Conservation (phyloP, 2,797 vertebrate species). For the Alcedo quadribrachys region DNA sequence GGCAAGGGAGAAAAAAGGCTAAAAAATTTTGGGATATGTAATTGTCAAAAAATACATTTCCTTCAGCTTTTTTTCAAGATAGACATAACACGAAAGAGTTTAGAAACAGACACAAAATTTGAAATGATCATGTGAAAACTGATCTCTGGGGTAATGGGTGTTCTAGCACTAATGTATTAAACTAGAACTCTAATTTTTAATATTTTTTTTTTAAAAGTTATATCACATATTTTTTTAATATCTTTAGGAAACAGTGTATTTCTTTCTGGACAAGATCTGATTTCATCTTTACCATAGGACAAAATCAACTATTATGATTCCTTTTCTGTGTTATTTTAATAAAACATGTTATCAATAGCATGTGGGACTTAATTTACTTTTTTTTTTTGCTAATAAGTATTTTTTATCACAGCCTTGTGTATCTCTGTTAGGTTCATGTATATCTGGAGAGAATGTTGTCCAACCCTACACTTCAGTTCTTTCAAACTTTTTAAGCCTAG, state of each 20-base stretch:
- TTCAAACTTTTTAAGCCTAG: not conserved
- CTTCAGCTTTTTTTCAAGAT: not conserved
- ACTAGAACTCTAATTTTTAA: not conserved
- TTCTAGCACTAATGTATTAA: not conserved
- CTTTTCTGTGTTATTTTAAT: not conserved
- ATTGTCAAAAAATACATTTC: not conserved
- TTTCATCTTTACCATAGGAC: not conserved
- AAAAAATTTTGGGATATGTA: not conserved
- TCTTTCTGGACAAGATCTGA: not conserved
- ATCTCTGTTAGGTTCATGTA: not conserved
- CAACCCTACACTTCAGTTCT: not conserved
- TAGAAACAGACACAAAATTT: not conserved
- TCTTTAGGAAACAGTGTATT: not conserved
- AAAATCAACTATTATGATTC: not conserved
- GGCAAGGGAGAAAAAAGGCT: not conserved
- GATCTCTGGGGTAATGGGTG: not conserved
- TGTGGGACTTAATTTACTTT: not conserved
- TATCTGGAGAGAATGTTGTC: not conserved
- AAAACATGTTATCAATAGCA: not conserved
- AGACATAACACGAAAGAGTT: not conserved
- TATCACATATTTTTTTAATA: not conserved
- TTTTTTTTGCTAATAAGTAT: not conserved
- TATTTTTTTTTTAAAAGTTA: not conserved
- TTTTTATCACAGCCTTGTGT: not conserved
- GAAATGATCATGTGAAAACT: not conserved